Percentiles rank a stretch among this genome's conserved stretches.
Evolutionary conservation across 1,140 invertebrate species (phyloP).

Genomic region (Sminthurinus signatus): DNA sequence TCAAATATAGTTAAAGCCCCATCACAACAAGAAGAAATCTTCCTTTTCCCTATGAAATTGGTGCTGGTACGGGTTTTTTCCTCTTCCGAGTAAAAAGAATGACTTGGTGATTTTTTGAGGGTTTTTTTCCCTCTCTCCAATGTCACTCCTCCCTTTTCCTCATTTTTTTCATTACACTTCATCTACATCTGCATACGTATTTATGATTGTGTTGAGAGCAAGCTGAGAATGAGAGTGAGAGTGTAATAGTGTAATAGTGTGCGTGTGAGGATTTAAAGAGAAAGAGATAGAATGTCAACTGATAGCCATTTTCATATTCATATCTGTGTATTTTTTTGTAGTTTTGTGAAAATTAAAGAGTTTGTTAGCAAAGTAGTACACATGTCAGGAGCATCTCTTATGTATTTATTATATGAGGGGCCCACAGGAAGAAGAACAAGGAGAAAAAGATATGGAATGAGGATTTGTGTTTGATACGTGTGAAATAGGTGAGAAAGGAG

Average conservation of each 20-base stretch:
- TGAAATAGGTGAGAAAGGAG: slow-evolving; percentile 5
- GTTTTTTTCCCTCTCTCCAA: not conserved
- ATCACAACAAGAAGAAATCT: too few species aligned
- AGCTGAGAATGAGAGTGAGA: not conserved
- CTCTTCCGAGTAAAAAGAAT: not conserved
- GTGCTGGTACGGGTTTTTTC: not conserved
- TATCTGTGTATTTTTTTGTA: not conserved
- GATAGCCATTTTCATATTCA: not conserved
- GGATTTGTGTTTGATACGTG: slow-evolving; percentile 12
- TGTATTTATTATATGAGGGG: too few species aligned
- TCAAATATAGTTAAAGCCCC: too few species aligned
- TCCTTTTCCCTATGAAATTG: not conserved
- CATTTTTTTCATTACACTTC: not conserved
- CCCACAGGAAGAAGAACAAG: not conserved
- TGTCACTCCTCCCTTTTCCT: not conserved
- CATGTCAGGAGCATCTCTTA: too few species aligned
- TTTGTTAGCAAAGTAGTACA: not conserved
- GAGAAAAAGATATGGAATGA: slow-evolving; percentile 4
- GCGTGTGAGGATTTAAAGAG: not conserved
- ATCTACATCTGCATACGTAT: not conserved
- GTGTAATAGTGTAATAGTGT: not conserved
- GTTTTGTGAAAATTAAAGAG: slow-evolving; percentile 6
- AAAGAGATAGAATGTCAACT: not conserved
- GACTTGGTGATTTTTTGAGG: not conserved
- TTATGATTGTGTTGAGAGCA: not conserved